Base-by-base conservation (phyloP, 2,113 vertebrate species). In the Peromyscus polionotus region DNA sequence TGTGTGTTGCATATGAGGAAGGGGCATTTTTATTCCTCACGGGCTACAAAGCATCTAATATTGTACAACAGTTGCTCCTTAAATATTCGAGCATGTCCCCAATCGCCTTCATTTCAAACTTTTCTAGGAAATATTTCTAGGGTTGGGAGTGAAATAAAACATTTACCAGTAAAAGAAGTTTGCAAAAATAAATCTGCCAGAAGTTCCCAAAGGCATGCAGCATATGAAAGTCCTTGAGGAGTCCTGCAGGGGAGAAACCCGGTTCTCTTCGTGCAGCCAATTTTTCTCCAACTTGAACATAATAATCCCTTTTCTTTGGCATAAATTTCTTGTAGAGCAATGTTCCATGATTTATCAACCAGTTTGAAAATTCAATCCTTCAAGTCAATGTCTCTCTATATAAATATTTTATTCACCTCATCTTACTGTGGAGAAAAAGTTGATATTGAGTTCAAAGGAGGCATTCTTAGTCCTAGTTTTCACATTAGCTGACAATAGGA, bases 41-140 rank as follows among this genome's bases (percentile, higher is more conserved):
- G 54, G 86, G 2, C 39, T 89, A 57, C 67, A 75, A 65, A 75
- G 13, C 22, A 68, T 36, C 26, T 59, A 94, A 10, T 36, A 91
- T 31, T 59, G 7, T 22, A 24, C 67, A 80, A 13, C 31, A 68
- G 57, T 54, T 86, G 28, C 12, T 86, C 20, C 65, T 90, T 48
- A 92, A 96, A 92, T 92, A 86, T 80, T 26, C 92, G 72, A 89
- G 39, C 48, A 80, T 89, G 84, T 94, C 51, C 70, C 72, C 95
- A 91, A 77, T 70, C 39, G 1, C 68, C 90, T 57, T 61, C 51
- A 63, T 63, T 19, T 70, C 33, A 87, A 45, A 84, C n/a, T 87
- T 77, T 95, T 84, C 26, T 80, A 33, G 42, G 42, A 61, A 51
- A 39, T 45, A 19, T 59, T 54, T 57, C 12, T 42, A 39, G 11